Evolutionary conservation across 2,797 vertebrate genomes (phyloP).

Genomic region (Ctenopoma kingsleyae): DNA sequence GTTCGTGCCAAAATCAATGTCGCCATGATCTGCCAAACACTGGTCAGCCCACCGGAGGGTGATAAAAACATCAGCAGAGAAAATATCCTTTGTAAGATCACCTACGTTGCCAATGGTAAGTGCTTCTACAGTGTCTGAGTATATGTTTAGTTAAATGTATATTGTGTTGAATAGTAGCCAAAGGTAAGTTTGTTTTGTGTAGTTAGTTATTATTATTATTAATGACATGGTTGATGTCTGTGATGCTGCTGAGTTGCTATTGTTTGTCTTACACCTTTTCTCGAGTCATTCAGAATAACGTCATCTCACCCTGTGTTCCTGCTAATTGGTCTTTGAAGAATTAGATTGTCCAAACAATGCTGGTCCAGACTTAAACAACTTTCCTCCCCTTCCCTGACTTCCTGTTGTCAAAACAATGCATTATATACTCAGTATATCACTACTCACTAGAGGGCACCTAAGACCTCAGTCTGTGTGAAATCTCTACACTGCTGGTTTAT

Average conservation of each 20-base stretch:
- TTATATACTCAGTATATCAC: fast-evolving
- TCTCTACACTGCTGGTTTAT: neutral
- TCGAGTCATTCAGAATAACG: neutral
- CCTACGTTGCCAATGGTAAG: slow-evolving; percentile 98
- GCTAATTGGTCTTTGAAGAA: neutral
- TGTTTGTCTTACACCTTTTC: neutral
- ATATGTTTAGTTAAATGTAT: neutral
- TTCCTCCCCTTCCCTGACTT: neutral
- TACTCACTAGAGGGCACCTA: slow-evolving; percentile 34
- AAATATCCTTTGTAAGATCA: slow-evolving; percentile 98
- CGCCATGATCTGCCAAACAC: slow-evolving; percentile 97
- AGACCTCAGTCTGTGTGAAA: neutral
- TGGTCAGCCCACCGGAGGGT: slow-evolving; percentile 96
- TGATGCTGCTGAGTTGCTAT: neutral
- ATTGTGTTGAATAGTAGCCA: neutral
- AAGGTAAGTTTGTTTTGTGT: too few relatives aligned
- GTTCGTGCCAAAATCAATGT: slow-evolving; percentile 99
- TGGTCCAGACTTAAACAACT: neutral
- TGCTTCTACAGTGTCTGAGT: slow-evolving; percentile 9
- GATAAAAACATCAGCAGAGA: slow-evolving; percentile 96
- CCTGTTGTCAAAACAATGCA: slow-evolving; percentile 7
- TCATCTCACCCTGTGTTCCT: neutral
- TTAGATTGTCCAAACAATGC: neutral
- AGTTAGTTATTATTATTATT: too few relatives aligned
- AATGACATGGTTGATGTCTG: too few relatives aligned